These are phyloP conservation scores for Neoniphon sammara DNA, from an alignment of 2,797 vertebrate genomes.

Conservation along the genomic window DNA sequence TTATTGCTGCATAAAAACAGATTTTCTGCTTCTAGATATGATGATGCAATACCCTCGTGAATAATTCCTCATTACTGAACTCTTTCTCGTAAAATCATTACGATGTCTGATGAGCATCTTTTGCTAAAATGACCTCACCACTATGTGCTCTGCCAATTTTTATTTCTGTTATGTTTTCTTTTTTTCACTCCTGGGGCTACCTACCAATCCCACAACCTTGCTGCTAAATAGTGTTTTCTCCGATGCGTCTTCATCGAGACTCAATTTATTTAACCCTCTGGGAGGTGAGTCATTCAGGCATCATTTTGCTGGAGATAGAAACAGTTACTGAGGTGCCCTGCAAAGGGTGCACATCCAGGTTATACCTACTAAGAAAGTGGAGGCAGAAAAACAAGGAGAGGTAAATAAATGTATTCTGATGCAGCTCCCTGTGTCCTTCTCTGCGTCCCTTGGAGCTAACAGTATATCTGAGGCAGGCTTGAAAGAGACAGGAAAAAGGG, in stretches of 20 bases:
- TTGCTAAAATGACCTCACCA: neutral
- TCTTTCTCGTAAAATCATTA: constrained; percentile 10
- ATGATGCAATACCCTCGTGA: constrained; percentile 37
- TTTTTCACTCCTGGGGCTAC: neutral
- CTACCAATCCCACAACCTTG: constrained; percentile 12
- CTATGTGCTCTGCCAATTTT: neutral
- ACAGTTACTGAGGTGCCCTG: constrained; percentile 26
- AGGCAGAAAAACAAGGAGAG: constrained; percentile 35
- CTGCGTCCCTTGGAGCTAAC: constrained; percentile 36
- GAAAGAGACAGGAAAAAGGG: constrained; percentile 21
- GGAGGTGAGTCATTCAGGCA: constrained; percentile 67
- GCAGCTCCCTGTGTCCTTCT: constrained; percentile 40
- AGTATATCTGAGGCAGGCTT: constrained; percentile 22
- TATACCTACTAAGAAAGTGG: constrained; percentile 16
- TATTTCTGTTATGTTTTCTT: neutral
- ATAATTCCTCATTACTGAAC: constrained; percentile 24
- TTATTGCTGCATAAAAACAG: constrained; percentile 25
- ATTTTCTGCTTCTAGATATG: constrained; percentile 26
- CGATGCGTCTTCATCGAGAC: constrained; percentile 39
- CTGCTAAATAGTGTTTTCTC: constrained; percentile 32
- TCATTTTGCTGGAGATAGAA: constrained; percentile 46
- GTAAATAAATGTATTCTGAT: constrained; percentile 19
- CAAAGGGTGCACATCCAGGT: constrained; percentile 36
- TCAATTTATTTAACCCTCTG: constrained; percentile 53
- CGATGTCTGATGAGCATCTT: neutral